These are phyloP conservation scores for Anseranas semipalmata DNA, from an alignment of 2,113 vertebrate species.

Conservation along the genomic window DNA sequence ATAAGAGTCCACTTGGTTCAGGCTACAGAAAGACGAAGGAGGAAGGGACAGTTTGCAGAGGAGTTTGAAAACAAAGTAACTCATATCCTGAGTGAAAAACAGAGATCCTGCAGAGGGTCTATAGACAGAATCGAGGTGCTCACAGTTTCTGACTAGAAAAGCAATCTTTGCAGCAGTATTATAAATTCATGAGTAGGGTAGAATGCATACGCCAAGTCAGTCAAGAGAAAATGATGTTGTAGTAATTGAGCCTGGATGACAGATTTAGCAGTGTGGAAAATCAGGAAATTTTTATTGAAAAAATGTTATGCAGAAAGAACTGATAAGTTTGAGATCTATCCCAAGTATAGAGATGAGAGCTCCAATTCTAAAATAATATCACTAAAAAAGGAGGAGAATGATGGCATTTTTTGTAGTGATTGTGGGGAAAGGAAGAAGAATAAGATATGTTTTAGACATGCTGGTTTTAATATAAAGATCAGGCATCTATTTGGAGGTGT, in stretches of 20 bases:
- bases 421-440: background rate
- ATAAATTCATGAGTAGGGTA: background rate
- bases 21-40: background rate
- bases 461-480: background rate
- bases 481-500: background rate
- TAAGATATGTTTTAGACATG: background rate
- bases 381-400: background rate
- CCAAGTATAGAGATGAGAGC: background rate
- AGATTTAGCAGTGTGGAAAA: background rate
- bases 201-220: background rate
- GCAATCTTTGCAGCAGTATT: background rate
- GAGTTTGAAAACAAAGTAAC: background rate
- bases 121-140: background rate
- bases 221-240: background rate
- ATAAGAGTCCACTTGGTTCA: background rate
- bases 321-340: rapidly evolving
- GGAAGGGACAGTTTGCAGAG: background rate
- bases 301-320: background rate
- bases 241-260: background rate
- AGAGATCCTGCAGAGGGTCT: background rate
- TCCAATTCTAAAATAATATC: background rate
- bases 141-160: background rate
- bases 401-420: background rate
- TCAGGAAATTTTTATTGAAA: background rate
- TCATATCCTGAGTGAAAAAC: background rate